Evolutionary conservation across 1,140 invertebrate species (phyloP).

Genomic region (Heliconius hewitsoni): DNA sequence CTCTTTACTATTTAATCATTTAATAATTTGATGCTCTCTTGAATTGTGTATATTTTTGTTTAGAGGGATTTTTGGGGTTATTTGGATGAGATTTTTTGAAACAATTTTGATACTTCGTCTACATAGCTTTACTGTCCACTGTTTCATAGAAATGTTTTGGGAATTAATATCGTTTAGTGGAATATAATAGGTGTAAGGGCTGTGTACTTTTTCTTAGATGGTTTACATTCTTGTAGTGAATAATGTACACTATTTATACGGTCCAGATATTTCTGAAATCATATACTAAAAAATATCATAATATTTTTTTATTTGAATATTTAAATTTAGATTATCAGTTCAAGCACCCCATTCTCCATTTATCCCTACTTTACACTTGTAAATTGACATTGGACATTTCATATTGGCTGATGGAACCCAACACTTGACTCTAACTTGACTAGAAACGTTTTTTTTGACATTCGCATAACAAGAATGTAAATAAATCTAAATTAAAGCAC

Average conservation of each 20-base stretch:
- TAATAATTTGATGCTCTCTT: too few species aligned
- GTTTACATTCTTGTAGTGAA: not conserved
- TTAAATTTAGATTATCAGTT: too few species aligned
- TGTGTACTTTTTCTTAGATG: slow-evolving; percentile 14
- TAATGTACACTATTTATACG: too few species aligned
- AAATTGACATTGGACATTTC: too few species aligned
- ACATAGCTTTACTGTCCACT: slow-evolving; percentile 26
- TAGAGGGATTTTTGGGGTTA: not conserved
- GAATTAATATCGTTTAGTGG: slow-evolving; percentile 14
- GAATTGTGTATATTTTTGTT: not conserved
- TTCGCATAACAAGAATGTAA: not conserved
- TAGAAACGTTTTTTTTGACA: not conserved
- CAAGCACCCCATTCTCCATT: too few species aligned
- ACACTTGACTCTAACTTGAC: not conserved
- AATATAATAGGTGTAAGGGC: slow-evolving; percentile 25
- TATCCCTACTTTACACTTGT: too few species aligned
- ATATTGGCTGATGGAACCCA: not conserved
- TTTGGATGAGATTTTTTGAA: slow-evolving; percentile 15
- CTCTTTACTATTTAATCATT: too few species aligned
- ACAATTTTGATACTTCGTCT: slow-evolving; percentile 20
- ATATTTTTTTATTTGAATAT: too few species aligned
- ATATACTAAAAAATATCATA: too few species aligned
- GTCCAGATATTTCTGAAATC: too few species aligned
- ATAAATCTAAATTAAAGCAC: not conserved
- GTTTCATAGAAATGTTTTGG: slow-evolving; percentile 22